These are phyloP conservation scores for Euwallacea fornicatus DNA, from an alignment of 1,140 invertebrate genomes.

Conservation along the genomic window DNA sequence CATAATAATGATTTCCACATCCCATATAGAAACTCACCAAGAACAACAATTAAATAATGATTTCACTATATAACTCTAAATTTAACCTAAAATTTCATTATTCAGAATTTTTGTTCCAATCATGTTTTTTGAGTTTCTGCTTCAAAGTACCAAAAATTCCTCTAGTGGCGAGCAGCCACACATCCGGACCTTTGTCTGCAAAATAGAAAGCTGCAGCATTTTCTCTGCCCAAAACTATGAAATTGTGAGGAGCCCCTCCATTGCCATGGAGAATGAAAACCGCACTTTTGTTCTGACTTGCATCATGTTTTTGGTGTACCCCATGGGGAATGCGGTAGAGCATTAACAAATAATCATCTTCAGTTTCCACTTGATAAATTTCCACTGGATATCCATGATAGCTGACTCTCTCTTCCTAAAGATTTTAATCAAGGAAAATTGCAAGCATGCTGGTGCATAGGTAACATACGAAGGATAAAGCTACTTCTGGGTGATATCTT, in stretches of 20 bases:
- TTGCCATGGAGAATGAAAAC: conserved; percentile 29
- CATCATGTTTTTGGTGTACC: background rate
- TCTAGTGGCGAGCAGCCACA: conserved; percentile 70
- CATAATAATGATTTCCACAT: background rate
- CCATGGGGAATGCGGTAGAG: conserved; percentile 16
- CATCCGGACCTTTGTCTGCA: conserved; percentile 72
- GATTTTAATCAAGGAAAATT: background rate
- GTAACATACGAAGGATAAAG: background rate
- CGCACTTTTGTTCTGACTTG: conserved; percentile 9
- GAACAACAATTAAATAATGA: background rate
- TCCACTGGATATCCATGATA: conserved; percentile 30
- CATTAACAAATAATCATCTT: conserved; percentile 15
- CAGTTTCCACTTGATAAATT: conserved; percentile 18
- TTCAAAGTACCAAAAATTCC: conserved; percentile 62
- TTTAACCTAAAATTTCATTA: conserved; percentile 29
- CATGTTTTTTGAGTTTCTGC: conserved; percentile 46
- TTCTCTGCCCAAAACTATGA: conserved; percentile 13
- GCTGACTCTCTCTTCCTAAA: conserved; percentile 7
- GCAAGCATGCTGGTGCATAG: background rate
- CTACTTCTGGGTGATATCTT: background rate
- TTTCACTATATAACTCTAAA: background rate
- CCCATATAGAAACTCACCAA: background rate
- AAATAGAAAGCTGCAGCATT: conserved; percentile 59
- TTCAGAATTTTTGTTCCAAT: conserved; percentile 16
- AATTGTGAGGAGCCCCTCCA: conserved; percentile 16